phyloP scores from a whole-genome alignment of 2,888 invertebrate genomes.

The Polydesmus complanatus region DNA sequence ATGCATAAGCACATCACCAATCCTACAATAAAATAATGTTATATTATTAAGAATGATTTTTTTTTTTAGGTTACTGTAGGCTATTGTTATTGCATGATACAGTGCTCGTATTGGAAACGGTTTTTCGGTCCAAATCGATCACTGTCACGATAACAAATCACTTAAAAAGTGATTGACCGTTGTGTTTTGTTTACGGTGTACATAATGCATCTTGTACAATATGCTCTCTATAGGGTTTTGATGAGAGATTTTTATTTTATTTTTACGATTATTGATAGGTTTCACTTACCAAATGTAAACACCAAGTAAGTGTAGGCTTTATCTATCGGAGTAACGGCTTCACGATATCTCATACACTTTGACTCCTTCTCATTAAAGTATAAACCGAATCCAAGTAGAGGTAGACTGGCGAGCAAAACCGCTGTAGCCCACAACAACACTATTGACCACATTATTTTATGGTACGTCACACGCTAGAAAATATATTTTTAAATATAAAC shows the following conservation, averaged over 20 bases:
- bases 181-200: neutral
- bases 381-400: slow-evolving; percentile 56
- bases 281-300: slow-evolving; percentile 54
- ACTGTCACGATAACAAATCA: too few species aligned
- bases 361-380: slow-evolving; percentile 42
- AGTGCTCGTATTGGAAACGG: too few species aligned
- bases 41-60: neutral
- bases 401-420: slow-evolving; percentile 55
- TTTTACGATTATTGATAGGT: neutral
- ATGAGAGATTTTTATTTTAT: too few species aligned
- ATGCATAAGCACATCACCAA: slow-evolving; percentile 55
- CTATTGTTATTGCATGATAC: neutral
- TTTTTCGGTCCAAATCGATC: too few species aligned
- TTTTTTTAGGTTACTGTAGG: neutral
- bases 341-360: slow-evolving; percentile 55
- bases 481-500: slow-evolving; percentile 25
- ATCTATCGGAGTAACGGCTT: slow-evolving; percentile 49
- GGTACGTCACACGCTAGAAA: slow-evolving; percentile 61
- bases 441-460: slow-evolving; percentile 55
- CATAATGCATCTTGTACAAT: too few species aligned
- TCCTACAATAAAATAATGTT: slow-evolving; percentile 39
- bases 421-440: slow-evolving; percentile 54
- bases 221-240: too few species aligned
- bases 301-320: slow-evolving; percentile 61
- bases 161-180: too few species aligned